Evolutionary conservation across 2,888 invertebrate species (phyloP).

Genomic region (Drosophila ochracea): DNA sequence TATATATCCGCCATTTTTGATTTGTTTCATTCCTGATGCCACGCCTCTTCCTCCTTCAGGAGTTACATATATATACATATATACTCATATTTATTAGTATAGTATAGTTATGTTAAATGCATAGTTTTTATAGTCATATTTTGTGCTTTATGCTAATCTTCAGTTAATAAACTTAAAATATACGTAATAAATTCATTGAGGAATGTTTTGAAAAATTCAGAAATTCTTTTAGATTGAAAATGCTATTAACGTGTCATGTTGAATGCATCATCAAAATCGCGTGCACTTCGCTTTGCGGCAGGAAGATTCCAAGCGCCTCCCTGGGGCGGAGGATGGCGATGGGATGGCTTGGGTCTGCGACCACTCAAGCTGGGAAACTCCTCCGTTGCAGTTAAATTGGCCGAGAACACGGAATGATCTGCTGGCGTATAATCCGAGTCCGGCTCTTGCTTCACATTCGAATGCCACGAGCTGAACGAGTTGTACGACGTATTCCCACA

Average conservation of each 20-base stretch:
- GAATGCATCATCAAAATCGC: slow-evolving; percentile 15
- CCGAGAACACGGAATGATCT: slow-evolving; percentile 36
- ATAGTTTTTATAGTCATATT: not conserved
- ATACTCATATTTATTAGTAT: not conserved
- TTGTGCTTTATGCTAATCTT: not conserved
- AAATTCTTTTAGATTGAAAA: not conserved
- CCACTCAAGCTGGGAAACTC: slow-evolving; percentile 51
- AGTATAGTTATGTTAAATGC: not conserved
- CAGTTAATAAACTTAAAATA: not conserved
- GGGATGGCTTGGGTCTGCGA: not conserved
- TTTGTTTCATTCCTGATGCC: not conserved
- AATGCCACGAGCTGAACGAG: not conserved
- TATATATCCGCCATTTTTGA: not conserved
- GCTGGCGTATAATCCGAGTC: slow-evolving; percentile 19
- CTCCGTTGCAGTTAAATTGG: not conserved
- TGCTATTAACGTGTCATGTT: slow-evolving; percentile 25
- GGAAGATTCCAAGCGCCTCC: slow-evolving; percentile 34
- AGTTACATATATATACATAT: not conserved
- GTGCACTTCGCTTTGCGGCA: not conserved
- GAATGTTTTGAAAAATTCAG: not conserved
- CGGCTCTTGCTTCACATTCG: slow-evolving; percentile 20
- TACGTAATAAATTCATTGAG: not conserved
- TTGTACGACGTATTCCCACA: not conserved
- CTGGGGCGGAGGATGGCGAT: not conserved
- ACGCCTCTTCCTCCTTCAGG: not conserved